Percentiles rank a stretch among this genome's conserved stretches.
phyloP scores from a whole-genome alignment of 2,113 vertebrate species.

The Melierax canorus region DNA sequence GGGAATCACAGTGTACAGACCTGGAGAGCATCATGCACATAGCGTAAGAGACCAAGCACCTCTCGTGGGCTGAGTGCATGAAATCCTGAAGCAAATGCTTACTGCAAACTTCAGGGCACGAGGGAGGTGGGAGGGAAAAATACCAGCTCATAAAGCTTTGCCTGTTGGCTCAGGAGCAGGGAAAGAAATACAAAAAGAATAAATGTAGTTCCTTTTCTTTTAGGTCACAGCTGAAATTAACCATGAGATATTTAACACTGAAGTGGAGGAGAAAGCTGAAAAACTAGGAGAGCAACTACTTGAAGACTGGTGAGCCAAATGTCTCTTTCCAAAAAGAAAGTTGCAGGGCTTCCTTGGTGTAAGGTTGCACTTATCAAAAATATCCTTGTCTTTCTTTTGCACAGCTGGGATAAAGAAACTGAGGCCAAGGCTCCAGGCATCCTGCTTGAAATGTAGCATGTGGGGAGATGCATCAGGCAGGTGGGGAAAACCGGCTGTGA shows the following conservation, averaged over 20 bases:
- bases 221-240: not conserved
- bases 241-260: not conserved
- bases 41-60: not conserved
- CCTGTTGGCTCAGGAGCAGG: not conserved
- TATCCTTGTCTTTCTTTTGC: not conserved
- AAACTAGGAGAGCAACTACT: not conserved
- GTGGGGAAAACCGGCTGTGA: not conserved
- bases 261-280: not conserved
- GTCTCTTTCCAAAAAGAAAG: not conserved
- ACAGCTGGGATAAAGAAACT: not conserved
- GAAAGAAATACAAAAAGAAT: not conserved
- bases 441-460: not conserved
- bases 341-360: not conserved
- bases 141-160: not conserved
- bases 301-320: not conserved
- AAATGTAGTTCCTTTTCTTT: not conserved
- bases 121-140: not conserved
- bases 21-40: not conserved
- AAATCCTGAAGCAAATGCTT: not conserved
- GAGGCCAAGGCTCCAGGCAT: not conserved
- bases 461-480: not conserved
- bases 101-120: not conserved
- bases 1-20: not conserved
- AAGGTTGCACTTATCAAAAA: not conserved
- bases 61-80: not conserved